Base-by-base conservation (phyloP, 2,113 vertebrate species). In the Phaethon lepturus region DNA sequence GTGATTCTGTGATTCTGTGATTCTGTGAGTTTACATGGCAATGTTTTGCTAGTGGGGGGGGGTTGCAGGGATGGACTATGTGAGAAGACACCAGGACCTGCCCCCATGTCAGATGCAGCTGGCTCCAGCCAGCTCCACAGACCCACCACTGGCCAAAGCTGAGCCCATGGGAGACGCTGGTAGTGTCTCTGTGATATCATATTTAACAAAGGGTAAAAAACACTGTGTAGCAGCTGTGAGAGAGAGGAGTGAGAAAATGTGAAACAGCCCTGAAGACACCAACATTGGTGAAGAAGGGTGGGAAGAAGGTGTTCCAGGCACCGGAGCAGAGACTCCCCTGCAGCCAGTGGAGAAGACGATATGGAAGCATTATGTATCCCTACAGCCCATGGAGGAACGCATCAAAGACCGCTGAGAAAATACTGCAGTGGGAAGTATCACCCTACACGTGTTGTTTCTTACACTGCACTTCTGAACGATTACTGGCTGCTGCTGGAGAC, bases 151-250 rank as follows among this genome's bases (percentile, higher is more conserved):
- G 13, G 5, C 42, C 33, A 45, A 86, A 62, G 29, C 6, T n/a
- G 13, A 91, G 12, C 8, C 10, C 20, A 58, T 5, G 19, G 74
- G 20, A 0, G 0, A 67, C 3, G 4, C 17, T 1, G 0, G n/a
- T 28, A 26, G 10, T 38, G 13, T 14, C 15, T 63, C 17, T 75
- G n/a, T 63, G 31, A 50, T 25, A 53, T 35, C 5, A 26, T 35
- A 26, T 13, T 60, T 50, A 31, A 33, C 17, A 75, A 82, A 78
- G 3, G 2, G 8, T n/a, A 35, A 60, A 63, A 58, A 53, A 2
- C 1, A 0, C 38, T 75, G 5, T 6, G 1, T n/a, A 76, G 33
- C 7, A 80, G 33, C 63, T 58, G 20, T 31, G 59, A 72, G 40
- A 76, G 15, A 55, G 2, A 29, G 9, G 9, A 63, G 3, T 31